Percentiles rank a stretch among this genome's conserved stretches.
Evolutionary conservation across 2,888 invertebrate species (phyloP).

Genomic region (Temnothorax rugatulus): DNA sequence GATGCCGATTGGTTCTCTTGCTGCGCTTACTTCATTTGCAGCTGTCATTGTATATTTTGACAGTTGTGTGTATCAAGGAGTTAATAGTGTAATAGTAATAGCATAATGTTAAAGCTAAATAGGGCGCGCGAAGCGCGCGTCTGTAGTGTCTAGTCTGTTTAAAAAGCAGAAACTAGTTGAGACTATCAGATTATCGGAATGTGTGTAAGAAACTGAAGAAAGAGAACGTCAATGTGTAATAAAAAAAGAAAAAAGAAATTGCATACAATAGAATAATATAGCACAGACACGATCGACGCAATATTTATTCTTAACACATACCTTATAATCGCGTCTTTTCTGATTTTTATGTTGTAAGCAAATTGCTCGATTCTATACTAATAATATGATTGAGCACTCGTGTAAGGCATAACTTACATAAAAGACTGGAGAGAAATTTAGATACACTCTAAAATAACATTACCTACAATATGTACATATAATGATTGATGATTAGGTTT

Average conservation of each 20-base stretch:
- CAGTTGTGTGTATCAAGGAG: no score
- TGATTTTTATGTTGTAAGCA: neutral
- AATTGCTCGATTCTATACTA: conserved; percentile 7
- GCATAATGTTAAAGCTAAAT: no score
- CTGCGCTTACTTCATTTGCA: no score
- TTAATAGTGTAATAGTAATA: no score
- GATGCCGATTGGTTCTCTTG: no score
- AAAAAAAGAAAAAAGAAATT: neutral
- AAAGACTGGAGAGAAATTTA: neutral
- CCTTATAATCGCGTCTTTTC: neutral
- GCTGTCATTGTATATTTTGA: no score
- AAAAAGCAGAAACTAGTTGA: neutral
- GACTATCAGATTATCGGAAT: neutral
- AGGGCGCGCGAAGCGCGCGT: no score
- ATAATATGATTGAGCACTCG: conserved; percentile 4
- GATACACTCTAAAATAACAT: neutral
- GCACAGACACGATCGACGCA: neutral
- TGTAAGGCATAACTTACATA: conserved; percentile 5
- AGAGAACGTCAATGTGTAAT: neutral
- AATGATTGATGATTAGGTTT: neutral
- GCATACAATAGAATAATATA: neutral
- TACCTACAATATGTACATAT: neutral
- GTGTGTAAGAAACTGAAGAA: neutral
- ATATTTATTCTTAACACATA: neutral
- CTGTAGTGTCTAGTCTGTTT: no score